Conservation (phyloP, 2,113 vertebrate genomes). For the Macheiramphus alcinus region DNA sequence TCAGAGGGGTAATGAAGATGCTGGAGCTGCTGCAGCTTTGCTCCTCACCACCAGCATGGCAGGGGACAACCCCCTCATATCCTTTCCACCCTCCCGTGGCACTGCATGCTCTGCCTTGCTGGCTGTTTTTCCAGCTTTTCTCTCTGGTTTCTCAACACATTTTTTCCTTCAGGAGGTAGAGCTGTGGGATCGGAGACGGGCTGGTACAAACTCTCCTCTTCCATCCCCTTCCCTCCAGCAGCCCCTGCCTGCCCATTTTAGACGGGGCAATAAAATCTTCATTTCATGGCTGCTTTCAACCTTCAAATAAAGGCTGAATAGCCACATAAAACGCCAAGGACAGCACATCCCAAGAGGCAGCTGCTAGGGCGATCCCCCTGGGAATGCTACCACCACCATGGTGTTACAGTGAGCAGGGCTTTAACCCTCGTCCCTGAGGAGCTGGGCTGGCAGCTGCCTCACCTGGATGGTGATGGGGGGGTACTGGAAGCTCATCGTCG, state of each 20-base stretch:
- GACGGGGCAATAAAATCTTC: background rate
- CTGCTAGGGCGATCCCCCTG: background rate
- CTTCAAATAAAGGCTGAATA: background rate
- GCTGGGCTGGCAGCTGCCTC: background rate
- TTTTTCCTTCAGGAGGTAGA: background rate
- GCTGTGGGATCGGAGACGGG: background rate
- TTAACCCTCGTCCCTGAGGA: background rate
- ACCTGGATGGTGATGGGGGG: slow-evolving; percentile 66
- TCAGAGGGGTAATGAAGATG: background rate
- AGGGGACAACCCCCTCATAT: background rate
- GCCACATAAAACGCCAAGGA: background rate
- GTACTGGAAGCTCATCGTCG: slow-evolving; percentile 11
- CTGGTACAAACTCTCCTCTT: background rate
- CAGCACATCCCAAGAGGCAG: background rate
- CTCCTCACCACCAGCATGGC: background rate
- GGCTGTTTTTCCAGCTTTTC: background rate
- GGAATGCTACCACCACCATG: background rate
- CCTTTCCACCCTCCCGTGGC: rapidly evolving
- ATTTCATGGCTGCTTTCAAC: background rate
- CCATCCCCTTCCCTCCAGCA: background rate
- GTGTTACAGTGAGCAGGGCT: background rate
- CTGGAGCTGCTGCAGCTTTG: background rate
- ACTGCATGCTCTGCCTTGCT: rapidly evolving
- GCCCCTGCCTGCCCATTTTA: background rate
- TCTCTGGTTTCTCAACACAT: background rate